Evolutionary conservation across 2,113 vertebrate species (phyloP), one percentile per base, ranked within the genome.

Genomic region (Terrapene triunguis): DNA sequence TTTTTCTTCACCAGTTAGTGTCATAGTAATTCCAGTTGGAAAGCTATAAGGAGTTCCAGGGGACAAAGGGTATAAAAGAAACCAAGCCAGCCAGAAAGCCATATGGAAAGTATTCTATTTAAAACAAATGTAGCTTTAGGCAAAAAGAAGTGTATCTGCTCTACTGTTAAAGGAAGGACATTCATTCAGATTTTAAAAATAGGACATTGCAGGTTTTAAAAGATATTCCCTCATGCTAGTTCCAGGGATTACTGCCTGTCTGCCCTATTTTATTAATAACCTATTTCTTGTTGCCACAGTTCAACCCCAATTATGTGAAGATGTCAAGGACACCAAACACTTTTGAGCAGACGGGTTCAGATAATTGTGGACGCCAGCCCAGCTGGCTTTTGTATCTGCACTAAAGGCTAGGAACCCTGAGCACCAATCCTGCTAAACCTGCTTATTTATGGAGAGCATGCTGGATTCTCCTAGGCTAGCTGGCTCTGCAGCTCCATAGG

Each of bases 51-150:
- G 17, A 86, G 4, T 88, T 90, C 22, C 62, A 93, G 90, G 42
- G 54, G 92, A 92, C 35, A 17, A 93, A 89, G 80, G 80, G 91
- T 59, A 74, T 82, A 89, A 96, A 93, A 88, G 82, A 54, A 94
- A 93, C 10, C 35, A 95, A n/a, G 42, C 53, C 74, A 89, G 92
- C 47, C 79, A 93, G 65, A 85, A 27, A 53, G 11, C 54, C 91
- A 85, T 84, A 87, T 65, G 54, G 94, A 89, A 97, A 94, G 24
- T 8, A 88, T 87, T 96, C 90, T 50, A 5, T 93, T 47, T 85
- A 94, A 95, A 97, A 90, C 82, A 94, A 93, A 87, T 53, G 88
- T 54, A 87, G 80, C 88, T 95, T 94, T 89, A 85, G 50, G 93
- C 79, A 95, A 95, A 59, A 11, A 95, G 32, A 81, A 83, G 25